phyloP scores from a whole-genome alignment of 2,113 vertebrate genomes.

The Pogonocichla stellata region DNA sequence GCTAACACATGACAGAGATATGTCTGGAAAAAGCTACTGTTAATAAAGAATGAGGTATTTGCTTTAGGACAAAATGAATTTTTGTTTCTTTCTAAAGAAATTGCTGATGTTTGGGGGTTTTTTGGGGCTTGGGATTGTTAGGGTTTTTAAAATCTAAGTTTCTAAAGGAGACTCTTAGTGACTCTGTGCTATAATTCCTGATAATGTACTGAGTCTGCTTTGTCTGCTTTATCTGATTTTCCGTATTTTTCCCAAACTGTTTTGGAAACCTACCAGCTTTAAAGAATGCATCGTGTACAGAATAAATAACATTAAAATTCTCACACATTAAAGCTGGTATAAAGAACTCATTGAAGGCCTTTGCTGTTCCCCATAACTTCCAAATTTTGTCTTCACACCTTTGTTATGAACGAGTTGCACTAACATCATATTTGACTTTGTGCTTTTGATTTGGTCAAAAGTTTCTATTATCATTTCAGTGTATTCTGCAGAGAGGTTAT shows the following conservation, averaged over 20 bases:
- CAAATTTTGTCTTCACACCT: not conserved
- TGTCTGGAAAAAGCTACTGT: not conserved
- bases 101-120: fast-evolving
- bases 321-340: not conserved
- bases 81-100: not conserved
- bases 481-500: not conserved
- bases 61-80: not conserved
- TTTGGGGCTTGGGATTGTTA: not conserved
- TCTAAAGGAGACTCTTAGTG: not conserved
- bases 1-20: not conserved
- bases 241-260: not conserved
- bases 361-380: not conserved
- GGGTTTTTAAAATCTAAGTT: not conserved
- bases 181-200: not conserved
- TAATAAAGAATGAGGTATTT: not conserved
- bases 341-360: not conserved
- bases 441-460: not conserved
- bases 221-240: not conserved
- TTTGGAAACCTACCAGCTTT: not conserved
- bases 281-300: not conserved
- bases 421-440: fast-evolving
- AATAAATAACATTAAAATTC: not conserved
- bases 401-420: not conserved
- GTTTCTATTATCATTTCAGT: not conserved
- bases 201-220: not conserved